Percentiles rank a stretch among this genome's conserved stretches.
Evolutionary conservation across 2,797 vertebrate genomes (phyloP).

Genomic region (Echiichthys vipera): DNA sequence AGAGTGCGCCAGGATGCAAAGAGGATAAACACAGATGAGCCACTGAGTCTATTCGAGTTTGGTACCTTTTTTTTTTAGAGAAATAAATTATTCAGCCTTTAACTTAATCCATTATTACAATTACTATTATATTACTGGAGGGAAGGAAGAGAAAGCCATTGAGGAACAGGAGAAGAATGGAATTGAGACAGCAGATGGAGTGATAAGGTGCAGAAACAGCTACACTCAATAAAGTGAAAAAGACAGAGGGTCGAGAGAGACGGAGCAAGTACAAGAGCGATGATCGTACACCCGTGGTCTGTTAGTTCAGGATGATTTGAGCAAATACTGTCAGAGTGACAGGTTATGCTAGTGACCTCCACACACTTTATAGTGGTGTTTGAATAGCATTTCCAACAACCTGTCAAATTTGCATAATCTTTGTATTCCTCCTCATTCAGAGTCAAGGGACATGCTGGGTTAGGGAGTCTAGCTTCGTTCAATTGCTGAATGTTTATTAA

Average conservation of each 20-base stretch:
- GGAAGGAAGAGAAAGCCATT: neutral
- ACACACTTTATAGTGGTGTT: neutral
- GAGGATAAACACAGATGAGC: slow-evolving; percentile 5
- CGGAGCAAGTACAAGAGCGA: neutral
- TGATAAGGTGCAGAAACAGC: neutral
- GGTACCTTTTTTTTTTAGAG: neutral
- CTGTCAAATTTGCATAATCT: neutral
- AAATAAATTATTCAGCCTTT: neutral
- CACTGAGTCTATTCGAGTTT: neutral
- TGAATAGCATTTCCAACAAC: neutral
- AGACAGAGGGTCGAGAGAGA: slow-evolving; percentile 4
- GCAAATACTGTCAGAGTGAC: slow-evolving; percentile 42
- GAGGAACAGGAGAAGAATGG: neutral
- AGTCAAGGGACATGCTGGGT: too few species aligned
- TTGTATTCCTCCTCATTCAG: neutral
- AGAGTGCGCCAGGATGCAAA: neutral
- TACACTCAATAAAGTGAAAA: neutral
- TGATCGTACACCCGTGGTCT: neutral
- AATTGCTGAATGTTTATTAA: neutral
- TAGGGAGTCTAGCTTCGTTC: too few species aligned
- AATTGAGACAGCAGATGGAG: neutral
- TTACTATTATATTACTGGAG: neutral
- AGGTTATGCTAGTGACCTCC: slow-evolving; percentile 20
- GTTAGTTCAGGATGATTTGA: slow-evolving; percentile 62
- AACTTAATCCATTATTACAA: neutral